A percentile compares a stretch with the other conserved stretches of the same genome.
phyloP scores from a whole-genome alignment of 2,888 invertebrate genomes.

The Oscheius myriophilus region DNA sequence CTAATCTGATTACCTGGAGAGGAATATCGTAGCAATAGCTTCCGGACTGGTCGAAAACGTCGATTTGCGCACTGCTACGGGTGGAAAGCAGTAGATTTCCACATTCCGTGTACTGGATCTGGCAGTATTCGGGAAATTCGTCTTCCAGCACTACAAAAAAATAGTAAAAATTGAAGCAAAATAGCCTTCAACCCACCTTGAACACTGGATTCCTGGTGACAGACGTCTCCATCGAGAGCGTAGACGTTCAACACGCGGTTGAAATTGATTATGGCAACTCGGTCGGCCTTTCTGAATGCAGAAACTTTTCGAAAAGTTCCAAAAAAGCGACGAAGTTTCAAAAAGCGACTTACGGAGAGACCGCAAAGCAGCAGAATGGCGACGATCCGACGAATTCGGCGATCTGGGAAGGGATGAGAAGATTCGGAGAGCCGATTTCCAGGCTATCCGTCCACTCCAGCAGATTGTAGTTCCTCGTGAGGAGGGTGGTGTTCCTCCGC shows the following conservation, averaged over 20 bases:
- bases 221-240: conserved; percentile 34
- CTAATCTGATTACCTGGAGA: not conserved
- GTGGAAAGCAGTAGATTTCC: conserved; percentile 48
- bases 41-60: conserved; percentile 55
- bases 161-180: not conserved
- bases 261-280: conserved; percentile 46
- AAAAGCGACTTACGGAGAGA: conserved; percentile 49
- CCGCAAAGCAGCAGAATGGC: conserved; percentile 54
- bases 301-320: not conserved
- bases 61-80: conserved; percentile 52
- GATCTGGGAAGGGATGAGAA: conserved; percentile 54
- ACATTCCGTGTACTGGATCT: conserved; percentile 49
- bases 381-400: conserved; percentile 50
- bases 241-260: conserved; percentile 45
- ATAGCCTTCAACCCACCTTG: conserved; percentile 36
- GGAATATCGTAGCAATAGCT: conserved; percentile 57
- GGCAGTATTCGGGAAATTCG: conserved; percentile 50
- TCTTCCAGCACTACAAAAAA: conserved; percentile 48
- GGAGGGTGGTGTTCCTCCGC: conserved; percentile 19
- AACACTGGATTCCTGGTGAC: conserved; percentile 46
- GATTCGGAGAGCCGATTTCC: conserved; percentile 53
- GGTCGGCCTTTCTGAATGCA: conserved; percentile 40
- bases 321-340: not conserved
- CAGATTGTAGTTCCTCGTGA: conserved; percentile 34
- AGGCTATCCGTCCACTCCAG: conserved; percentile 48